These are phyloP conservation scores for Agonum fuliginosum DNA, from an alignment of 2,888 invertebrate genomes.

Conservation along the genomic window DNA sequence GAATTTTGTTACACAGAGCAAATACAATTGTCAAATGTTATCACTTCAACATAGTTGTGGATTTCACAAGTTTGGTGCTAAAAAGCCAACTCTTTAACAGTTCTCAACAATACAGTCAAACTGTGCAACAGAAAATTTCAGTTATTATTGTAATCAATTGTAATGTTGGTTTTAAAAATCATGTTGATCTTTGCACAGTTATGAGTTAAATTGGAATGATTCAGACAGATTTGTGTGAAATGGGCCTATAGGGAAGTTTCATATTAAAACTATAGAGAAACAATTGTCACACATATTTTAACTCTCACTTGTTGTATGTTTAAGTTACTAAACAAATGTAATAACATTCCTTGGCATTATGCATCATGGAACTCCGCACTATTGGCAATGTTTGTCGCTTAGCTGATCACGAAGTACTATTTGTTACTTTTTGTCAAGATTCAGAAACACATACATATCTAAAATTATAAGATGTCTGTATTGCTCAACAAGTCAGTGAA, in stretches of 20 bases:
- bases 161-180: not conserved
- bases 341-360: slow-evolving; percentile 51
- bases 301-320: slow-evolving; percentile 45
- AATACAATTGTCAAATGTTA: slow-evolving; percentile 38
- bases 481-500: slow-evolving; percentile 22
- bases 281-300: slow-evolving; percentile 48
- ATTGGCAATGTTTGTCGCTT: slow-evolving; percentile 30
- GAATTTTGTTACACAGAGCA: slow-evolving; percentile 43
- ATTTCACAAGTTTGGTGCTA: slow-evolving; percentile 45
- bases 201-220: slow-evolving; percentile 14
- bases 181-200: slow-evolving; percentile 21
- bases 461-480: slow-evolving; percentile 23
- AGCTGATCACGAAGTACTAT: slow-evolving; percentile 19
- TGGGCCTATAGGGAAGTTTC: slow-evolving; percentile 37
- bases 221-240: slow-evolving; percentile 23
- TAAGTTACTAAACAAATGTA: slow-evolving; percentile 47
- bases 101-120: slow-evolving; percentile 16
- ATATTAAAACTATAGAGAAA: slow-evolving; percentile 37
- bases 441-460: slow-evolving; percentile 29
- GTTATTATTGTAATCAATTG: not conserved
- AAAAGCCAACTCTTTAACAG: slow-evolving; percentile 25
- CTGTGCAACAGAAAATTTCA: slow-evolving; percentile 10
- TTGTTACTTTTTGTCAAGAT: slow-evolving; percentile 9
- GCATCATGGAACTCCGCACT: slow-evolving; percentile 48
- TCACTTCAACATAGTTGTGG: slow-evolving; percentile 4